Evolutionary conservation across 2,113 vertebrate genomes (phyloP).

Genomic region (Piprites chloris): DNA sequence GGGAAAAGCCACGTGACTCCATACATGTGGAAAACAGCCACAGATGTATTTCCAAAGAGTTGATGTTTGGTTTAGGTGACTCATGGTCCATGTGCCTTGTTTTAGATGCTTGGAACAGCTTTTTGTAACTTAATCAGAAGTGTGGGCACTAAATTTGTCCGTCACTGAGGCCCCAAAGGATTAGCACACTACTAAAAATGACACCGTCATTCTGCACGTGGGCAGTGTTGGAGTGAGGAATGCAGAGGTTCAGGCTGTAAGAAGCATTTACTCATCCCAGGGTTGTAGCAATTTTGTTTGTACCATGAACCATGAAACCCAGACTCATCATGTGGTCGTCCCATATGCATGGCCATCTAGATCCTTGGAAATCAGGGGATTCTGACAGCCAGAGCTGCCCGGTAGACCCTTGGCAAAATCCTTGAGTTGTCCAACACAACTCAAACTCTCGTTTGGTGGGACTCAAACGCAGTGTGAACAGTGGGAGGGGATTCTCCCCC

Average conservation of each 20-base stretch:
- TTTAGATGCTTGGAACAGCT: background rate
- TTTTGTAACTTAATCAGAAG: background rate
- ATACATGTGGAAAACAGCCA: background rate
- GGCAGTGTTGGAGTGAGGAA: background rate
- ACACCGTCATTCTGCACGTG: background rate
- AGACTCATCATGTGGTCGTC: background rate
- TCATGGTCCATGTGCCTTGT: background rate
- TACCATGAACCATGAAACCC: background rate
- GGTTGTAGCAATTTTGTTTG: background rate
- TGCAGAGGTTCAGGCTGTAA: background rate
- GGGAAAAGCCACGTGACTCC: background rate
- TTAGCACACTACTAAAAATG: background rate
- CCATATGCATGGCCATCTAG: rapidly evolving
- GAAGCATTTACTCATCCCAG: background rate
- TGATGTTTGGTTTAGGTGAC: background rate
- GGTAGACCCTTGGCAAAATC: background rate
- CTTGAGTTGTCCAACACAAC: rapidly evolving
- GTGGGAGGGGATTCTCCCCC: background rate
- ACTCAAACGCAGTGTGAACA: background rate
- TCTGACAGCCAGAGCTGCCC: background rate
- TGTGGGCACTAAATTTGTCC: background rate
- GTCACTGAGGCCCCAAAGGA: background rate
- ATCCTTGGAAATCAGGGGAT: background rate
- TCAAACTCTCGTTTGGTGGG: background rate
- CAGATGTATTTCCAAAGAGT: background rate